Base-by-base conservation (phyloP, 2,113 vertebrate species). In the Macroglossus sobrinus region DNA sequence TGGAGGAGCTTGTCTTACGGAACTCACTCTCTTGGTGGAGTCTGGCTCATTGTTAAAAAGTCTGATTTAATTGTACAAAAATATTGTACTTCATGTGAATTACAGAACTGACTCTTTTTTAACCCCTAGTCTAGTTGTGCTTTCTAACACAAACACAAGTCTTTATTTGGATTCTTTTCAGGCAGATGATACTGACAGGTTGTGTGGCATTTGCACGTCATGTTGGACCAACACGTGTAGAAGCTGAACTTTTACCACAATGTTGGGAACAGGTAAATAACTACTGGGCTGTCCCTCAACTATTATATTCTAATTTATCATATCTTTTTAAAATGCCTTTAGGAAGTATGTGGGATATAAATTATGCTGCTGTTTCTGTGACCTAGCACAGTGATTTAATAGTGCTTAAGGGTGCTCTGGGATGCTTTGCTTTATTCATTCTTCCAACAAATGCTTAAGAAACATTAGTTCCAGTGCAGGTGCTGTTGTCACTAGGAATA, bases 121-220 rank as follows among this genome's bases (percentile, higher is more conserved):
- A 69, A 53, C 6, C 53, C n/a, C 63, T 63, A 14, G 6, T 63
- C 81, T 66, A 28, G 10, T 33, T 45, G 30, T 72, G 38, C 69
- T 91, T 94, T 74, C 33, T 89, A 35, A 55, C 66, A 28, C 24
- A 71, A 64, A 47, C 33, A 26, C 7, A 72, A 21, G 13, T 35
- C 28, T 89, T 59, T 47, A 19, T 45, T 55, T 21, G 40, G 92
- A 24, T 96, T 95, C 53, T 89, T 96, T 98, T 95, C 97, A 99
- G 99, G 97, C 99, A 99, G 97, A 99, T 99, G 99, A 99, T 99
- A 98, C 97, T 99, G 97, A 99, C 99, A 0, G 99, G 99, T 3
- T 99, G 99, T 66, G 99, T 99, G 97, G 99, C 99, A 0, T 99
- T 99, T 97, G 99, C 99, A 5, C 99, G 99, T 76, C 99, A 99